Evolutionary conservation across 2,797 vertebrate species (phyloP), one percentile per base, ranked within the genome.

Genomic region (Myripristis murdjan): DNA sequence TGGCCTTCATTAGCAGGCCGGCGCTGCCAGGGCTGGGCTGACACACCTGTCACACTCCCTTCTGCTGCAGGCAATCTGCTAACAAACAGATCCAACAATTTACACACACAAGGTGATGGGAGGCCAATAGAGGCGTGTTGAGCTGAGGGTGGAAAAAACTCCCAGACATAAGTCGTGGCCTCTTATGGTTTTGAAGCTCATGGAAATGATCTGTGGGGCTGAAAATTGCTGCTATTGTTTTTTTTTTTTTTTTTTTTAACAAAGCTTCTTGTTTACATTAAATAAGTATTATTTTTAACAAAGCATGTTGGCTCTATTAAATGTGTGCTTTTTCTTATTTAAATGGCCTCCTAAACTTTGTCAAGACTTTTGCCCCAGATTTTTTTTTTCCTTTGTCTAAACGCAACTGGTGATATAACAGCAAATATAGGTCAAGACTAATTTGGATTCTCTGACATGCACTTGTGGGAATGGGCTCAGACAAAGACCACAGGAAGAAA

Each of bases 371-470:
- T 65, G 59, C 79, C 60, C 61, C 6, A 41, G n/a, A 41, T 33
- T 47, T 77, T 72, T 47, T 77, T 72, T n/a, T 12, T 26, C 57
- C 49, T 82, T 86, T 82, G 78, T 77, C 43, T 35, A 62, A 69
- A 66, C 66, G 48, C 70, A 76, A 55, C 57, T 73, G 70, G 58
- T 91, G 82, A 89, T 85, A 65, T 90, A 91, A 92, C 68, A 22
- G 47, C 33, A 79, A 66, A 87, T 84, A 35, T 88, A 79, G 85
- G 87, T 90, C 89, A 91, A 60, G 23, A 70, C 73, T 53, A 56
- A 56, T 77, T 69, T 78, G 28, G 75, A 72, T 79, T 59, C n/a
- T 62, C 59, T 74, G 58, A 63, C 62, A 63, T 59, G 58, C 51
- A 54, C 69, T 68, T 58, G 41, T 35, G 35, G 53, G 37, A 63